Conservation (phyloP, 2,888 invertebrate species). For the Tachina lurida region DNA sequence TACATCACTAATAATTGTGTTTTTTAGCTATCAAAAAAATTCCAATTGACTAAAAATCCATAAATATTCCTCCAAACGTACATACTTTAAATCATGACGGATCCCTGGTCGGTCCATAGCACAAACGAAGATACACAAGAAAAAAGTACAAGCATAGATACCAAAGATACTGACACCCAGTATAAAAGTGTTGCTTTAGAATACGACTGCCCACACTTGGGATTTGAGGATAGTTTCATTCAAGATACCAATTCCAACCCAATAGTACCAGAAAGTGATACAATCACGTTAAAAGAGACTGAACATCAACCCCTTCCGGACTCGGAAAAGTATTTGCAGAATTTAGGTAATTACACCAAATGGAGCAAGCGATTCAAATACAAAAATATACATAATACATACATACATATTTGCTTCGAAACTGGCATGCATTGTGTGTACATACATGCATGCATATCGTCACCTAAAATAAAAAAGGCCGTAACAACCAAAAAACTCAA, state of each 20-base stretch:
- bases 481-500: too few relatives aligned
- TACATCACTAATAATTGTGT: constrained; percentile 21
- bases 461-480: too few relatives aligned
- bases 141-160: constrained; percentile 35
- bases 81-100: constrained; percentile 70
- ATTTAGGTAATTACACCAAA: constrained; percentile 85
- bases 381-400: too few relatives aligned
- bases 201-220: constrained; percentile 61
- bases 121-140: constrained; percentile 59
- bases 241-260: constrained; percentile 48
- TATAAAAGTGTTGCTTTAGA: constrained; percentile 44
- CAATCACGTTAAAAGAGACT: constrained; percentile 78
- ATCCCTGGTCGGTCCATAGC: constrained; percentile 77
- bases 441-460: too few relatives aligned
- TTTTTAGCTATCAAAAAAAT: constrained; percentile 40
- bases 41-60: constrained; percentile 25
- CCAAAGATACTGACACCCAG: constrained; percentile 33
- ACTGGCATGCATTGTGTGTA: too few relatives aligned
- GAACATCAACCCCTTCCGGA: constrained; percentile 83
- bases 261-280: constrained; percentile 77
- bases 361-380: not conserved
- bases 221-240: constrained; percentile 86
- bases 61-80: constrained; percentile 15
- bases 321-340: constrained; percentile 84
- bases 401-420: not conserved